phyloP scores from a whole-genome alignment of 2,888 invertebrate species.

The Aporophyla nigra region DNA sequence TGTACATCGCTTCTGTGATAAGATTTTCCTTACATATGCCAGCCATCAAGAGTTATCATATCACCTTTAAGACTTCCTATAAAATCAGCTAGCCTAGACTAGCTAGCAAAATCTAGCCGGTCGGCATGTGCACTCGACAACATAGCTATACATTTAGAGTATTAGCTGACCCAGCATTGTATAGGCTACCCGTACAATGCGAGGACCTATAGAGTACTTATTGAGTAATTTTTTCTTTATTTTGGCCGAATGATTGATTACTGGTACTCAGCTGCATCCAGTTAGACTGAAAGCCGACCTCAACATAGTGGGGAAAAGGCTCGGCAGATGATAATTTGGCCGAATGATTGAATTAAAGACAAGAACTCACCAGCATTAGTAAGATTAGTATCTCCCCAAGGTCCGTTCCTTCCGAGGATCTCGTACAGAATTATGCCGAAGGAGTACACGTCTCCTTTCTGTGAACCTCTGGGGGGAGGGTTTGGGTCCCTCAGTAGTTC shows the following conservation, averaged over 20 bases:
- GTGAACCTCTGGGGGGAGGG: constrained; percentile 93
- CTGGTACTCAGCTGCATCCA: no score
- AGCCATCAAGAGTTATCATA: no score
- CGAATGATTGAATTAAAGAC: no score
- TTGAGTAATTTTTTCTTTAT: no score
- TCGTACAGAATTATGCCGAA: constrained; percentile 96
- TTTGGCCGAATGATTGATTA: background rate
- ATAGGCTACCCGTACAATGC: background rate
- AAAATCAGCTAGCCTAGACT: no score
- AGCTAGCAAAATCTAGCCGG: background rate
- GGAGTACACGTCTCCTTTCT: constrained; percentile 96
- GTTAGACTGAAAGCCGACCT: no score
- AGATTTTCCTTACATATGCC: no score
- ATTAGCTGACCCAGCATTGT: background rate
- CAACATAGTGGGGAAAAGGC: no score
- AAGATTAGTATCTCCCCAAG: constrained; percentile 94
- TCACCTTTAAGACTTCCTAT: no score
- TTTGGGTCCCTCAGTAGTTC: constrained; percentile 92
- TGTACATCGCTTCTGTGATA: no score
- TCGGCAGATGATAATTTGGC: no score
- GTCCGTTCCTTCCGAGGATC: constrained; percentile 95
- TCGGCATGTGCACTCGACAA: background rate
- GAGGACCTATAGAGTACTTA: no score
- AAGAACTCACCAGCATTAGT: constrained; percentile 91
- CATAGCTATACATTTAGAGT: background rate